Conservation (phyloP, 2,888 invertebrate genomes). For the Ischnus inquisitorius region DNA sequence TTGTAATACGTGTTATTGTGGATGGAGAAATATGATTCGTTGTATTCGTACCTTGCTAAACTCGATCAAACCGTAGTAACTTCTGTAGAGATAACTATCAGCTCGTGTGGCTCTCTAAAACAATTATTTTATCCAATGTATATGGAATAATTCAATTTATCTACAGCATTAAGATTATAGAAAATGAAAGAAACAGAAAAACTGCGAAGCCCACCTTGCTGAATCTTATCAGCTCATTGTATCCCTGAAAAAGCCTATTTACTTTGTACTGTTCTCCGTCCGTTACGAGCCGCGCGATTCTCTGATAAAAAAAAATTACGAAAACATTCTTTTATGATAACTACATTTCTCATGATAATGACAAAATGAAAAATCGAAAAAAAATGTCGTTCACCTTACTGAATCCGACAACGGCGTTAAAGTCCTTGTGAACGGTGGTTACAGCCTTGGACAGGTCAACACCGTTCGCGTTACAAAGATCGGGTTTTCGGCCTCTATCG, state of each 20-base stretch:
- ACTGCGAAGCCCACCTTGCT: not conserved
- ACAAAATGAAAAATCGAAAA: too few relatives aligned
- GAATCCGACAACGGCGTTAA: too few relatives aligned
- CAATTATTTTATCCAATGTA: not conserved
- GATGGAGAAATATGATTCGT: not conserved
- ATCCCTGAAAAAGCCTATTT: not conserved
- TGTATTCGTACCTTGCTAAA: not conserved
- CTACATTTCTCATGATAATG: not conserved
- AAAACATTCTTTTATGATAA: not conserved
- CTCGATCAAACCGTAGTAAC: not conserved
- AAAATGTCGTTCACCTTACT: too few relatives aligned
- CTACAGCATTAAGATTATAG: not conserved
- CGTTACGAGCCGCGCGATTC: not conserved
- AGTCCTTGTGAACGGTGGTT: too few relatives aligned
- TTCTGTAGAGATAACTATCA: constrained; percentile 6
- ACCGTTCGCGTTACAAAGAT: too few relatives aligned
- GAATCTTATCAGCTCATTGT: not conserved
- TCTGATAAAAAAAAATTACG: not conserved
- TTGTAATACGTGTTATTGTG: not conserved
- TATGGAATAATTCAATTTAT: not conserved
- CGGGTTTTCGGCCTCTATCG: too few relatives aligned
- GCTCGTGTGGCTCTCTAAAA: not conserved
- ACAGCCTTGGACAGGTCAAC: too few relatives aligned
- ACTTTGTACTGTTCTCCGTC: not conserved
- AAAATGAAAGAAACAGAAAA: not conserved